phyloP scores from a whole-genome alignment of 2,113 vertebrate species.

The Brachypteracias leptosomus region DNA sequence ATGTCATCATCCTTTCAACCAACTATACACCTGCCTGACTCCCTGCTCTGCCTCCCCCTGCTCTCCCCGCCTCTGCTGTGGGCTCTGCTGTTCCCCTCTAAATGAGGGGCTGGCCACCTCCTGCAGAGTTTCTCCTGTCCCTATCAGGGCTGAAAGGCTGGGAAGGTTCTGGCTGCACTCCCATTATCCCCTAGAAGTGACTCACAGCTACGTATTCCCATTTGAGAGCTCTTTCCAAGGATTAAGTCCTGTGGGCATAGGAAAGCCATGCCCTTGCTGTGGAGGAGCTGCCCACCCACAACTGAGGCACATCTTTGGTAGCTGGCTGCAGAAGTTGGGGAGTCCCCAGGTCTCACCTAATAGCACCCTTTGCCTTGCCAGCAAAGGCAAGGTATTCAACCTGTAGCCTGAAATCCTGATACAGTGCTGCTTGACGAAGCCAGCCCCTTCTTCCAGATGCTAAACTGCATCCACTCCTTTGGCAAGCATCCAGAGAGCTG shows the following conservation, averaged over 20 bases:
- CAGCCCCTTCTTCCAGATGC: neutral
- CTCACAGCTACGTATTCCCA: fast-evolving
- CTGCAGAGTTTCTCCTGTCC: neutral
- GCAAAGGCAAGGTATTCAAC: neutral
- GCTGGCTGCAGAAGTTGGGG: neutral
- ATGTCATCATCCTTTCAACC: conserved; percentile 52
- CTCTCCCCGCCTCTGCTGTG: neutral
- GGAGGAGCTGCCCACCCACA: neutral
- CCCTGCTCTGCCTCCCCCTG: conserved; percentile 18
- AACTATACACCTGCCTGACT: neutral
- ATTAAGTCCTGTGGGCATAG: fast-evolving
- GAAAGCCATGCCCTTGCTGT: neutral
- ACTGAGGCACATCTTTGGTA: neutral
- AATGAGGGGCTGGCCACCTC: neutral
- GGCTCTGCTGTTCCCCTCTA: conserved; percentile 17
- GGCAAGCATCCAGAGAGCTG: neutral
- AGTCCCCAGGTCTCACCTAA: neutral
- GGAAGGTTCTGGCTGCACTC: neutral
- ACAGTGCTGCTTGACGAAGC: neutral
- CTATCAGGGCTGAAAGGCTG: neutral
- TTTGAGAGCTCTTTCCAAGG: fast-evolving
- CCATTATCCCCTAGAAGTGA: neutral
- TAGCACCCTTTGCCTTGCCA: neutral
- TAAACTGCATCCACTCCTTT: neutral
- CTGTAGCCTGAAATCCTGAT: neutral